phyloP scores from a whole-genome alignment of 2,113 vertebrate genomes.

The Isurus oxyrinchus region DNA sequence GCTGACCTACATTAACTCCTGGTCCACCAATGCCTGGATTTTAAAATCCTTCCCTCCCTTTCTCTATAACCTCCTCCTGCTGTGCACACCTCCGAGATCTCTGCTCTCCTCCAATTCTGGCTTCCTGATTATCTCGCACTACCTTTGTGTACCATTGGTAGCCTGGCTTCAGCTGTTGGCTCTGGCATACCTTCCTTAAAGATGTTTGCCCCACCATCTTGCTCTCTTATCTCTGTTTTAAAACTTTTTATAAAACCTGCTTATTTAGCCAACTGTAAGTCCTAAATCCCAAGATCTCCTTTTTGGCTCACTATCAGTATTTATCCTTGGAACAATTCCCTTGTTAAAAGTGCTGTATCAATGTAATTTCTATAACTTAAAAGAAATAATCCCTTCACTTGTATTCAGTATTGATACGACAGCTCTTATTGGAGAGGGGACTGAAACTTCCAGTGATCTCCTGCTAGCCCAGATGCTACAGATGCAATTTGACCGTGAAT shows the following conservation, averaged over 20 bases:
- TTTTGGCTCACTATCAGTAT: background rate
- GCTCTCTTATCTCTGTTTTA: background rate
- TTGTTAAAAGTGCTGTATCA: background rate
- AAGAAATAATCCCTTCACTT: background rate
- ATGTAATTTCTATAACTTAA: background rate
- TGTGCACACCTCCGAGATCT: background rate
- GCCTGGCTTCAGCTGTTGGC: background rate
- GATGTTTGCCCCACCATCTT: background rate
- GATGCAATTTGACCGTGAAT: constrained; percentile 95
- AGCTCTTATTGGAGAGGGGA: constrained; percentile 59
- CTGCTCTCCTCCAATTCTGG: background rate
- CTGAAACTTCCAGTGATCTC: constrained; percentile 82
- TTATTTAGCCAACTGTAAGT: too few relatives aligned
- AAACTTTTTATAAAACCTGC: background rate
- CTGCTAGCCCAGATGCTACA: constrained; percentile 96
- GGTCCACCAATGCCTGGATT: background rate
- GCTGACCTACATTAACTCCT: background rate
- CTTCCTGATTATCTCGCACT: background rate
- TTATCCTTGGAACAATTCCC: background rate
- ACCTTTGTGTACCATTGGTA: background rate
- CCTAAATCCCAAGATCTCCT: background rate
- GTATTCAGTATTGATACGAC: constrained; percentile 60
- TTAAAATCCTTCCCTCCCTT: background rate
- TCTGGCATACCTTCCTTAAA: background rate
- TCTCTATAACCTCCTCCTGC: background rate